Evolutionary conservation across 2,113 vertebrate genomes (phyloP), one percentile per base, ranked within the genome.

Genomic region (Pomatostomus ruficeps): DNA sequence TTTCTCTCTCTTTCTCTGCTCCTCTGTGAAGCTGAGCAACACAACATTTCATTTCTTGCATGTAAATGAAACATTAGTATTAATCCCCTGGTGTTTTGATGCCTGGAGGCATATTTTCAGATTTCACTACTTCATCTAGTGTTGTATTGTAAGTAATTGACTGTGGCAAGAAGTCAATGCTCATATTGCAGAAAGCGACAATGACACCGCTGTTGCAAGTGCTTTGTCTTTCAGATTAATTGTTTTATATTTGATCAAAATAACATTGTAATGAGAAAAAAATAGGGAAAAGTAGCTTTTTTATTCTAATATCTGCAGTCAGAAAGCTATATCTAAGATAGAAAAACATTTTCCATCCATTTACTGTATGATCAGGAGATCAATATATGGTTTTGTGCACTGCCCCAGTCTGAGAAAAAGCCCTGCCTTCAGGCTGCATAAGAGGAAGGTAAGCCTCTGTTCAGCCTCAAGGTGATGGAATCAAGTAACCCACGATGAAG

Each of bases 31-130:
- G n/a, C 6, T 93, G 49, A 94, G 72, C 51, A 92, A 93, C 63
- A 92, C 42, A 91, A 93, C 26, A 82, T 85, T 74, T 91, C 88
- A 52, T 89, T 97, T 95, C 70, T 95, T 91, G 93, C 93, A 97
- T 98, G 83, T 84, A 97, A 98, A 98, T 95, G 80, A 97, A 97
- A 94, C 38, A 95, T 93, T 77, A 96, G 73, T 96, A 95, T 96
- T 97, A 98, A 97, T 96, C 87, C 91, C 85, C 42, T 95, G 89
- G 89, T 96, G 81, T 87, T 96, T 67, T 95, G 93, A 92, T 24
- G 95, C 91, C 90, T 79, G 48, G 76, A 97, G 92, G 82, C 95
- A 89, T 95, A 93, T 97, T 97, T 96, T 97, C 84, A 96, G 92
- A 83, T 93, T 97, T 96, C 72, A 95, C 67, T 95, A 83, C 83